A percentile compares a stretch with the other conserved stretches of the same genome.
These are phyloP conservation scores for Camponotus floridanus DNA, from an alignment of 1,140 invertebrate species.

Conservation along the genomic window DNA sequence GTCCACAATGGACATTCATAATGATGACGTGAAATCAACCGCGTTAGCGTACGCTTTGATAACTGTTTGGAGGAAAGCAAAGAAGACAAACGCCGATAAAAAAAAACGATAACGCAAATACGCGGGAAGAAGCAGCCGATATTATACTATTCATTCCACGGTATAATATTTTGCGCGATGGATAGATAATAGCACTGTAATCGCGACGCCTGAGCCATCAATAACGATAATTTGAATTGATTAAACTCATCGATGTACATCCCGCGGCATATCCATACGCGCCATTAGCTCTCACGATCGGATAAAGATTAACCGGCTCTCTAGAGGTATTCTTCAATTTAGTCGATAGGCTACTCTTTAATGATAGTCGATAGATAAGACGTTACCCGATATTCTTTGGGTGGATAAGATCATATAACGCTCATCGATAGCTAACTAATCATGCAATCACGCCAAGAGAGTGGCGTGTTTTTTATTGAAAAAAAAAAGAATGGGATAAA, in stretches of 20 bases:
- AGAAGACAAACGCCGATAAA: neutral
- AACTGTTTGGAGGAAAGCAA: neutral
- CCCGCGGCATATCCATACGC: conserved; percentile 3
- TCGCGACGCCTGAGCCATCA: conserved; percentile 20
- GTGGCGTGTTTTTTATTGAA: neutral
- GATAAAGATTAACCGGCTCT: conserved; percentile 38
- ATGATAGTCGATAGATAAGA: conserved; percentile 46
- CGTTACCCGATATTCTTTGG: neutral
- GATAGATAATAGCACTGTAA: conserved; percentile 5
- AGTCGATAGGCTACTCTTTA: conserved; percentile 52
- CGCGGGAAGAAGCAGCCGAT: neutral
- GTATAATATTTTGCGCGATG: neutral
- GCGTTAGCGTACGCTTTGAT: conserved; percentile 15
- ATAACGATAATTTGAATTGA: conserved; percentile 17
- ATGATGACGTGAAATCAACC: conserved; percentile 39
- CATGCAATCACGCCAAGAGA: neutral
- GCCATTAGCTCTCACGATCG: conserved; percentile 48
- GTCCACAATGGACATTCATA: conserved; percentile 37
- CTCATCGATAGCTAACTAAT: conserved; percentile 32
- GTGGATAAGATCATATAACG: neutral
- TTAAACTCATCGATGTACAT: conserved; percentile 36
- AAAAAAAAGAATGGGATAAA: neutral
- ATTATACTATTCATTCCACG: neutral
- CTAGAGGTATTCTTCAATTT: conserved; percentile 51
- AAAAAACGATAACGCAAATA: neutral